Conservation (phyloP, 92 coral and sea anemone species). For the Palythoa caribaeorum region DNA sequence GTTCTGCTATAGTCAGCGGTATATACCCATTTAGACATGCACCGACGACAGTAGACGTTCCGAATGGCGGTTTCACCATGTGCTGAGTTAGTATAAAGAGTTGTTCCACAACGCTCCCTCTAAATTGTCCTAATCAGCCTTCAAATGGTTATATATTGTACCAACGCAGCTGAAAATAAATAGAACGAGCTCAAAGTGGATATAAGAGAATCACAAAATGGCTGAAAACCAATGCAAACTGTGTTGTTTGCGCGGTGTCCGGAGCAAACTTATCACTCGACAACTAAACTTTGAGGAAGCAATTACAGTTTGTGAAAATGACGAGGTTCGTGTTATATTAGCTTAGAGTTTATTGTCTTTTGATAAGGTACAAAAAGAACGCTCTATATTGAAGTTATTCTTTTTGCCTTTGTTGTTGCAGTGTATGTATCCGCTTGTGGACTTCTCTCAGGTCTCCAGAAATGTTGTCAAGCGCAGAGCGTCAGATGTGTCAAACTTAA, state of each 20-base stretch:
- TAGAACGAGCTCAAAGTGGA: not conserved
- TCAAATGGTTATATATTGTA: not conserved
- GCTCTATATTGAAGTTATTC: not conserved
- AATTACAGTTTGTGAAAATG: constrained; percentile 81
- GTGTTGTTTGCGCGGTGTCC: constrained; percentile 77
- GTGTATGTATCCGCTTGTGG: constrained; percentile 86
- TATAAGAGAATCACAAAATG: constrained; percentile 37
- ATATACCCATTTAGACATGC: not conserved
- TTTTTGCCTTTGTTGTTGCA: constrained; percentile 49
- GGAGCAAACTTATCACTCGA: constrained; percentile 66
- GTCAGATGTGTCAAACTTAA: constrained; percentile 52
- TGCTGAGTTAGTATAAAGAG: not conserved
- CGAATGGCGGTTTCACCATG: constrained; percentile 35
- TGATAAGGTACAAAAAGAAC: not conserved
- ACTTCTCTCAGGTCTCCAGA: constrained; percentile 35
- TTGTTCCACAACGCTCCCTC: not conserved
- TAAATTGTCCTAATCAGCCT: not conserved
- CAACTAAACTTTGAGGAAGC: constrained; percentile 94
- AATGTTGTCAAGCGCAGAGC: constrained; percentile 68
- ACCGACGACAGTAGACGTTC: constrained; percentile 44
- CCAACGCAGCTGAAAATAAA: not conserved
- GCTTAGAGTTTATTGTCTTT: not conserved
- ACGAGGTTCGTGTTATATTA: constrained; percentile 66
- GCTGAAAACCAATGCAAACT: constrained; percentile 75
- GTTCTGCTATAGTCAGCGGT: constrained; percentile 1